phyloP scores from a whole-genome alignment of 2,113 vertebrate species.

The Craseonycteris thonglongyai region DNA sequence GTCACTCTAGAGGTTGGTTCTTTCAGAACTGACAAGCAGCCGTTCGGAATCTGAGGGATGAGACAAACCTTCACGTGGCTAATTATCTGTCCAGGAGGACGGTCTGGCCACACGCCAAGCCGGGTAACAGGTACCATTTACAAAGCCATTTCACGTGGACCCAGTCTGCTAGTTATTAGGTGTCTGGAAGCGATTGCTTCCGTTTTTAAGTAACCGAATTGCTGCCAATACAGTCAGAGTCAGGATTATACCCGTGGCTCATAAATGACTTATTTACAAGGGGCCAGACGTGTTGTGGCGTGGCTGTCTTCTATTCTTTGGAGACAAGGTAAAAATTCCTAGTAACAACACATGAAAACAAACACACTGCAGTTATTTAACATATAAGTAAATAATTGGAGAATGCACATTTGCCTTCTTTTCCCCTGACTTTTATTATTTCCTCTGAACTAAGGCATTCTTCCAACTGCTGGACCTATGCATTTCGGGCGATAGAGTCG shows the following conservation, averaged over 20 bases:
- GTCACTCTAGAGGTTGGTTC: background rate
- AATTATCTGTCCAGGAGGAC: background rate
- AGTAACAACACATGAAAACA: conserved; percentile 63
- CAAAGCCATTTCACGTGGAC: background rate
- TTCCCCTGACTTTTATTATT: conserved; percentile 25
- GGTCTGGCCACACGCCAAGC: accelerated
- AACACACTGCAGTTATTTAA: conserved; percentile 41
- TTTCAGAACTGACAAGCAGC: background rate
- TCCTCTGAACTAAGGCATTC: conserved; percentile 51
- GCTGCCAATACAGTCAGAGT: conserved; percentile 49
- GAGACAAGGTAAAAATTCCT: conserved; percentile 63
- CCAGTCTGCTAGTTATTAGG: conserved; percentile 23
- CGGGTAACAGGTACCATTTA: background rate
- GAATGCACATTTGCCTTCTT: background rate
- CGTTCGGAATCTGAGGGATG: background rate
- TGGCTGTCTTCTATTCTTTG: conserved; percentile 44
- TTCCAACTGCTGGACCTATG: conserved; percentile 58
- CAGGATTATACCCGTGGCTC: conserved; percentile 54
- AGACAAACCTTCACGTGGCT: background rate
- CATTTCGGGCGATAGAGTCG: background rate
- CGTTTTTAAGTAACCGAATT: conserved; percentile 57
- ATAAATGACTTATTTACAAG: conserved; percentile 61
- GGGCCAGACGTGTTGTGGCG: conserved; percentile 57
- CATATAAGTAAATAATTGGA: conserved; percentile 58
- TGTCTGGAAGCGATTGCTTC: conserved; percentile 55